phyloP scores from a whole-genome alignment of 2,888 invertebrate species.

The Scotopteryx bipunctaria region DNA sequence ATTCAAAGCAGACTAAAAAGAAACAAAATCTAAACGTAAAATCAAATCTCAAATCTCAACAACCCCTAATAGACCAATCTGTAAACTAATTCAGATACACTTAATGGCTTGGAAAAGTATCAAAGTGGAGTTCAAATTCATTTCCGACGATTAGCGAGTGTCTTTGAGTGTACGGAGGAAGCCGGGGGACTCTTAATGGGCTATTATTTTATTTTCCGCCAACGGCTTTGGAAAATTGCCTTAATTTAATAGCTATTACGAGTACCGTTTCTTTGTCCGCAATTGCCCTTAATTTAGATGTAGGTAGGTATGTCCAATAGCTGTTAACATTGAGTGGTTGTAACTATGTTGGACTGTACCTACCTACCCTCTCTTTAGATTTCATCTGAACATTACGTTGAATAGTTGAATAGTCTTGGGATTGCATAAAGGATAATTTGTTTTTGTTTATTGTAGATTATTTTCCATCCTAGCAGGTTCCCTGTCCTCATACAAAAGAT shows the following conservation, averaged over 20 bases:
- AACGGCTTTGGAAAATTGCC: slow-evolving; percentile 65
- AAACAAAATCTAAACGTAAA: background rate
- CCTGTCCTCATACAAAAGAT: too few relatives aligned
- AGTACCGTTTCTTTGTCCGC: slow-evolving; percentile 21
- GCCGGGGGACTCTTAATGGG: slow-evolving; percentile 58
- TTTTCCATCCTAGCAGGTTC: too few relatives aligned
- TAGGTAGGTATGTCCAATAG: background rate
- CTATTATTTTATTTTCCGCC: slow-evolving; percentile 78
- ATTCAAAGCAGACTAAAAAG: too few relatives aligned
- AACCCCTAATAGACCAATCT: slow-evolving; percentile 24
- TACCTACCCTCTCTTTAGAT: too few relatives aligned
- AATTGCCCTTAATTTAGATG: slow-evolving; percentile 23
- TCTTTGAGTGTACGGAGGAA: slow-evolving; percentile 35
- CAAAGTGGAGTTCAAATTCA: slow-evolving; percentile 56
- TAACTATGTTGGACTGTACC: background rate
- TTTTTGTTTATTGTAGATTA: too few relatives aligned
- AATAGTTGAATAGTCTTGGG: too few relatives aligned
- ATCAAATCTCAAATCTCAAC: background rate
- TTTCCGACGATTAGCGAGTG: slow-evolving; percentile 56
- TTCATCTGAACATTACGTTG: too few relatives aligned
- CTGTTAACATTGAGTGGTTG: background rate
- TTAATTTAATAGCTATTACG: slow-evolving; percentile 49
- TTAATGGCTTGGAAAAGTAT: slow-evolving; percentile 50
- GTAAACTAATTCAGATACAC: slow-evolving; percentile 37
- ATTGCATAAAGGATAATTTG: too few relatives aligned